Evolutionary conservation across 2,888 invertebrate genomes (phyloP), one percentile per base, ranked within the genome.

Genomic region (Watsonalla binaria): DNA sequence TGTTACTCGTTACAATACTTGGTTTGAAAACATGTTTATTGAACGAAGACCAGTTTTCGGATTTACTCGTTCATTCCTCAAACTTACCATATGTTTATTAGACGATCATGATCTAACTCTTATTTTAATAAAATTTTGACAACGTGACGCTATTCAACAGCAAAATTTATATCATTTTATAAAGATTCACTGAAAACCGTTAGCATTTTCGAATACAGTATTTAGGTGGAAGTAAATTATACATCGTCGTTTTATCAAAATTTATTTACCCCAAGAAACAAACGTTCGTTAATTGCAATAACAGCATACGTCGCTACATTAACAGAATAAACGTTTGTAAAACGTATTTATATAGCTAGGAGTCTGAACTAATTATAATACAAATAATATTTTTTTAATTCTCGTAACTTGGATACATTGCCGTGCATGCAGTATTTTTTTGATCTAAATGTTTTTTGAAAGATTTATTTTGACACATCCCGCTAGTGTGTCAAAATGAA

Each of bases 351-450:
- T n/a, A 37, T 37, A 37, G 9, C 37, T 37, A 37, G 59, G 56
- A 58, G 55, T 54, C 51, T 55, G 57, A 56, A 66, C 59, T 64
- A 65, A 66, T 65, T 52, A 53, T 68, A 66, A 64, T 57, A 61
- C 45, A 57, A 70, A 66, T 65, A 52, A 63, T 68, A 70, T 66
- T 71, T 24, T 6, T 37, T 37, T 37, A 37, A 37, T 37, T 42
- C 42, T 42, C 11, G 42, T 42, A 11, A 42, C 82, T 82, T 82
- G 70, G 73, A 81, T 79, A 82, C 72, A 82, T 80, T 84, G 78
- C 83, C 82, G 80, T 90, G 90, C 90, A 90, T 90, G 90, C 85
- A 79, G 81, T 86, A 64, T 79, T 80, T 76, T 70, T 78, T 72
- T 69, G 24, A 74, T 80, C 71, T 84, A 78, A 74, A 63, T 84